Conservation (phyloP, 1,140 invertebrate species). For the Mizuhopecten yessoensis region DNA sequence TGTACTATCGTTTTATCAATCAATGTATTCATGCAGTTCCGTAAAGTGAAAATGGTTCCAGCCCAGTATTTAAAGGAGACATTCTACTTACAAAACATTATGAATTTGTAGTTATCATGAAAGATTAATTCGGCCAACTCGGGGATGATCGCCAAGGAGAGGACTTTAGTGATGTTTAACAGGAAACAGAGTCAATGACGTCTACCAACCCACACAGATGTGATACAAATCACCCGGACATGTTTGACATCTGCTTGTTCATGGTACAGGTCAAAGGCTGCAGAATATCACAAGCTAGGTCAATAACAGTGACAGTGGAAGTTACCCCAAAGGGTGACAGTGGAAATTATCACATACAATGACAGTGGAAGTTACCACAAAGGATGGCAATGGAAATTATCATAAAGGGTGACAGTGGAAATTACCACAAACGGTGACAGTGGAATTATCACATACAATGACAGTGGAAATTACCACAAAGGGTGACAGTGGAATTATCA, state of each 20-base stretch:
- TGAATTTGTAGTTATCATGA: background rate
- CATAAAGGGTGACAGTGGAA: too few species aligned
- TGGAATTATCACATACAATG: too few species aligned
- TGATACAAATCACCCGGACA: background rate
- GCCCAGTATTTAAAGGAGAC: background rate
- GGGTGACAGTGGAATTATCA: too few species aligned
- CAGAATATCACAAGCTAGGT: background rate
- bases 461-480: too few species aligned
- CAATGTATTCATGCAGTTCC: background rate
- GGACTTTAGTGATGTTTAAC: background rate
- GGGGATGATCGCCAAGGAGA: background rate
- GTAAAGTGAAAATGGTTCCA: constrained; percentile 3
- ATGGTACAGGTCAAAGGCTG: background rate
- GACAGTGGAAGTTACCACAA: too few species aligned
- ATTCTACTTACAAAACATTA: background rate
- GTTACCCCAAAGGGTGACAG: too few species aligned
- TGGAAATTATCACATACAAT: too few species aligned
- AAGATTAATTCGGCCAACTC: constrained; percentile 14
- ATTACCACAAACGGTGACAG: too few species aligned
- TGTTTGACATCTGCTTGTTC: background rate
- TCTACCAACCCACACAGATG: background rate
- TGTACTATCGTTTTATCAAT: background rate
- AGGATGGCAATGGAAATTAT: too few species aligned
- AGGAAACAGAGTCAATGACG: background rate
- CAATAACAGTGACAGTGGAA: too few species aligned